Conservation (phyloP, 2,113 vertebrate genomes). For the Gobius niger region DNA sequence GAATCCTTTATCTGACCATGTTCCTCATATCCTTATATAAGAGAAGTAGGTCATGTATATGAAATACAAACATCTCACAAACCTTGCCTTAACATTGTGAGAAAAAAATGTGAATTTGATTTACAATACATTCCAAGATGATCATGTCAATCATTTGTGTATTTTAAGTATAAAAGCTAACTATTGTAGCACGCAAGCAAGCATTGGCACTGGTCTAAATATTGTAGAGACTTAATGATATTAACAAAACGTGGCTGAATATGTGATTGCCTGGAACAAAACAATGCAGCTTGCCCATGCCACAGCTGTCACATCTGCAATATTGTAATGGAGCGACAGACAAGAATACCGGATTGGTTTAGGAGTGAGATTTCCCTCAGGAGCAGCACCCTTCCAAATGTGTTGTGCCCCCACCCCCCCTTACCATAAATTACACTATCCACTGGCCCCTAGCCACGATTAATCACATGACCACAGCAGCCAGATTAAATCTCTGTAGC, state of each 20-base stretch:
- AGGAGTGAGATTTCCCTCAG: conserved; percentile 72
- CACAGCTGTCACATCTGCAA: conserved; percentile 29
- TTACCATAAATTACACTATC: conserved; percentile 75
- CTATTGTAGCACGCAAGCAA: too few relatives aligned
- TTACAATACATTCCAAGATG: too few relatives aligned
- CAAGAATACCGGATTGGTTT: conserved; percentile 60
- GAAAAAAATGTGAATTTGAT: too few relatives aligned
- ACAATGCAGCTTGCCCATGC: conserved; percentile 26
- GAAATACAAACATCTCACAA: too few relatives aligned
- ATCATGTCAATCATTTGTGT: too few relatives aligned
- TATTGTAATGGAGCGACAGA: conserved; percentile 32
- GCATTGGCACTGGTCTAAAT: too few relatives aligned
- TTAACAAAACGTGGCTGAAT: not conserved
- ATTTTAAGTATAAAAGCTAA: too few relatives aligned
- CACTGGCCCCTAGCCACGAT: conserved; percentile 65
- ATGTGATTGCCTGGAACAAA: conserved; percentile 14
- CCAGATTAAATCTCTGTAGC: conserved; percentile 77
- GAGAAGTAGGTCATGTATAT: too few relatives aligned
- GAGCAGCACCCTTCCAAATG: conserved; percentile 68
- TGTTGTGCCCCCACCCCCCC: conserved; percentile 57
- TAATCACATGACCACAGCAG: conserved; percentile 76
- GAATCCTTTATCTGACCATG: too few relatives aligned
- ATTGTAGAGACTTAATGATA: not conserved
- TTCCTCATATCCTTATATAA: too few relatives aligned
- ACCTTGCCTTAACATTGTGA: too few relatives aligned